phyloP scores from a whole-genome alignment of 2,888 invertebrate species.

The Sinodicranocentrus sp. region DNA sequence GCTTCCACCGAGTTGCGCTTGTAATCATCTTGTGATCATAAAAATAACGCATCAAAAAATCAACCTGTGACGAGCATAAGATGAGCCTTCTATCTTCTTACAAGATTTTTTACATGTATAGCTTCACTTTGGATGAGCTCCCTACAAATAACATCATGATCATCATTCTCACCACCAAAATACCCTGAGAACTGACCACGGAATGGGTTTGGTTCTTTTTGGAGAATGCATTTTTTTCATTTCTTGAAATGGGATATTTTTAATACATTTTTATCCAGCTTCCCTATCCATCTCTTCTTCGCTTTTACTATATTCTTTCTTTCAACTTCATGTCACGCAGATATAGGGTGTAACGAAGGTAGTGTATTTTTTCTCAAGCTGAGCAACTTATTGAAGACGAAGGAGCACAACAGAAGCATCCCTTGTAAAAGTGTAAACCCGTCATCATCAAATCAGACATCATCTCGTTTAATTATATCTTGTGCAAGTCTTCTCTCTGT shows the following conservation, averaged over 20 bases:
- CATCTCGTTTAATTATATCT: conserved; percentile 63
- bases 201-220: conserved; percentile 10
- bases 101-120: background rate
- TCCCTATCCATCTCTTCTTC: conserved; percentile 3
- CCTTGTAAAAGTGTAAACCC: conserved; percentile 63
- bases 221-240: background rate
- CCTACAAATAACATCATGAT: conserved; percentile 10
- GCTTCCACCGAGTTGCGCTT: conserved; percentile 67
- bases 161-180: background rate
- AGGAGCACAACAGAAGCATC: conserved; percentile 52
- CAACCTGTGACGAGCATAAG: conserved; percentile 2
- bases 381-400: background rate
- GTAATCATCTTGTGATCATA: conserved; percentile 53
- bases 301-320: background rate
- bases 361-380: conserved; percentile 27
- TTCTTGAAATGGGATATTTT: conserved; percentile 24
- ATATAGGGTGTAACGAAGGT: conserved; percentile 56
- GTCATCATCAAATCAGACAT: conserved; percentile 67
- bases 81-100: background rate
- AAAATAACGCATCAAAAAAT: conserved; percentile 39
- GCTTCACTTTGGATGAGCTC: background rate
- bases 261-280: conserved; percentile 33
- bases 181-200: conserved; percentile 57
- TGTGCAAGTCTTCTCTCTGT: conserved; percentile 6
- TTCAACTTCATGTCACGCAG: conserved; percentile 30